Evolutionary conservation across 2,888 invertebrate species (phyloP).

Genomic region (Thymelicus lineola): DNA sequence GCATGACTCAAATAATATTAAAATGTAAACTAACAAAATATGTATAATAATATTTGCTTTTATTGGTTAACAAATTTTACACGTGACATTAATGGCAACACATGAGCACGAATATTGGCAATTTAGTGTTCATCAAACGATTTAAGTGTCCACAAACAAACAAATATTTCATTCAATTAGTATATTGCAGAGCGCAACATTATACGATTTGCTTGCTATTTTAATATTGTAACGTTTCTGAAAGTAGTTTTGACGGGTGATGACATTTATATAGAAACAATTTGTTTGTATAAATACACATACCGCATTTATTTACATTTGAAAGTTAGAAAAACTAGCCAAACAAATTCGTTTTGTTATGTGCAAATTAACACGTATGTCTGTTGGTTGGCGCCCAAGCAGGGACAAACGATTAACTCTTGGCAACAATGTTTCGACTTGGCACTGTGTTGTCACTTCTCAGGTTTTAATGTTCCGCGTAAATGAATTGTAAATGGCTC

Average conservation of each 20-base stretch:
- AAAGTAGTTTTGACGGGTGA: neutral
- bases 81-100: constrained; percentile 1
- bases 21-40: neutral
- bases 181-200: neutral
- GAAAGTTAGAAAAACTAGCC: neutral
- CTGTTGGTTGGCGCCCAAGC: neutral
- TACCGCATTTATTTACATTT: neutral
- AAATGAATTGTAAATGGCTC: constrained; percentile 17
- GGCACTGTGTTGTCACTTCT: constrained; percentile 16
- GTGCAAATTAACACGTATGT: constrained; percentile 12
- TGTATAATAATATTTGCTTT: neutral
- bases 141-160: neutral
- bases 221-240: neutral
- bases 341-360: neutral
- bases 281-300: no score
- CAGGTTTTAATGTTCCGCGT: constrained; percentile 14
- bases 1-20: neutral
- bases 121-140: constrained; percentile 1
- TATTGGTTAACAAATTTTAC: constrained; percentile 1
- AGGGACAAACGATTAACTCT: constrained; percentile 21
- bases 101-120: neutral
- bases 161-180: constrained; percentile 8
- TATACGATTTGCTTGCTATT: neutral
- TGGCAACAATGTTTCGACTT: constrained; percentile 17
- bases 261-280: no score